Conservation (phyloP, 2,888 invertebrate species). For the Troilus luridus region DNA sequence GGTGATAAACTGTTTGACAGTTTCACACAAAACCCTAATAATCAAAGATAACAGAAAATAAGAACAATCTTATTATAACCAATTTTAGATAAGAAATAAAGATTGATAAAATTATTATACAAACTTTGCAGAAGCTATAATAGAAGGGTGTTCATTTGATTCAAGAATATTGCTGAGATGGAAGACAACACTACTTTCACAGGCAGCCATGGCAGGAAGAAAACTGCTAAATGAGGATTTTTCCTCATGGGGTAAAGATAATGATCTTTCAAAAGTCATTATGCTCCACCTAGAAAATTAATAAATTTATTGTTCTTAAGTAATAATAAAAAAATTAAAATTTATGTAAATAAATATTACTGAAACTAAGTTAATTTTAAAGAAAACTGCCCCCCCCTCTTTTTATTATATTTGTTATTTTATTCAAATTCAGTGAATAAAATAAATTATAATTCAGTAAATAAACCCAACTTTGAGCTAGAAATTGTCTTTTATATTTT, state of each 20-base stretch:
- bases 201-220: slow-evolving; percentile 75
- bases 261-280: slow-evolving; percentile 89
- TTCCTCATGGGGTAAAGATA: slow-evolving; percentile 71
- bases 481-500: too few species aligned
- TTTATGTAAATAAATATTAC: too few species aligned
- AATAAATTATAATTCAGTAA: too few species aligned
- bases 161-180: slow-evolving; percentile 90
- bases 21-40: slow-evolving; percentile 79
- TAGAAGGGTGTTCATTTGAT: slow-evolving; percentile 81
- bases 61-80: not conserved
- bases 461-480: too few species aligned
- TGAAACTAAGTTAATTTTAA: too few species aligned
- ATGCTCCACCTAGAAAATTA: slow-evolving; percentile 84
- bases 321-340: not conserved
- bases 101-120: slow-evolving; percentile 64
- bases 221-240: slow-evolving; percentile 59
- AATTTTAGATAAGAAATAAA: not conserved
- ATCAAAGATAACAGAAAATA: slow-evolving; percentile 58
- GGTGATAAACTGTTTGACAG: slow-evolving; percentile 81
- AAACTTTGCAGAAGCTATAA: slow-evolving; percentile 81
- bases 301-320: slow-evolving; percentile 3
- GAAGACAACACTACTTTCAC: slow-evolving; percentile 82
- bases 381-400: too few species aligned
- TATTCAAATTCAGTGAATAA: too few species aligned
- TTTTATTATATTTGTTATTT: too few species aligned